Evolutionary conservation across 1,140 invertebrate species (phyloP).

Genomic region (Eumaeus atala): DNA sequence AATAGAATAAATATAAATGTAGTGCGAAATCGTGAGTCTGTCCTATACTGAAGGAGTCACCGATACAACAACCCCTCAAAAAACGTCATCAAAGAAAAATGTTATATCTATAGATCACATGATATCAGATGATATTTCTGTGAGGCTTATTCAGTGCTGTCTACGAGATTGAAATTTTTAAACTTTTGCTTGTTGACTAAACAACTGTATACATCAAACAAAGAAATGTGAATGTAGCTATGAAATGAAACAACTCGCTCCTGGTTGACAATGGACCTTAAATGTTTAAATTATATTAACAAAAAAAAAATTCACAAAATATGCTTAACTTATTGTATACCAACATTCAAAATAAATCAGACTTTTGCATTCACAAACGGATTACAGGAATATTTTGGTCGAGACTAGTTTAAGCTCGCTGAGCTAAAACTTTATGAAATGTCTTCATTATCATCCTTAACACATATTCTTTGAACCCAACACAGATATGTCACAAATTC

Average conservation of each 20-base stretch:
- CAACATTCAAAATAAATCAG: not conserved
- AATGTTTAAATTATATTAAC: not conserved
- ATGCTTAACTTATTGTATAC: not conserved
- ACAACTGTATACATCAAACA: constrained; percentile 14
- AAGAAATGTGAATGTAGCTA: constrained; percentile 2
- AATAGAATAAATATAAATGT: too few species aligned
- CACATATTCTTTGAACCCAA: constrained; percentile 33
- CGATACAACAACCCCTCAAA: too few species aligned
- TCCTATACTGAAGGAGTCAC: too few species aligned
- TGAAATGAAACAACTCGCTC: not conserved
- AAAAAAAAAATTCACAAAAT: constrained; percentile 1
- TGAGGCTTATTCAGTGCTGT: too few species aligned
- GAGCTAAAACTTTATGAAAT: not conserved
- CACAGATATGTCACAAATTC: constrained; percentile 42
- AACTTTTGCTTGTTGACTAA: too few species aligned
- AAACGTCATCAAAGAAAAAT: too few species aligned
- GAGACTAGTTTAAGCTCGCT: not conserved
- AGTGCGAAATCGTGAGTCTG: too few species aligned
- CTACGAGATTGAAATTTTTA: constrained; percentile 10
- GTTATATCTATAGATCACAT: too few species aligned
- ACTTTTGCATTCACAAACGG: not conserved
- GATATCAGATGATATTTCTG: too few species aligned
- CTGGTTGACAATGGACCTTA: not conserved
- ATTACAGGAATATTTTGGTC: constrained; percentile 1
- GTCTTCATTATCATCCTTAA: not conserved